Evolutionary conservation across 2,797 vertebrate species (phyloP), one percentile per base, ranked within the genome.

Genomic region (Anas bernieri): DNA sequence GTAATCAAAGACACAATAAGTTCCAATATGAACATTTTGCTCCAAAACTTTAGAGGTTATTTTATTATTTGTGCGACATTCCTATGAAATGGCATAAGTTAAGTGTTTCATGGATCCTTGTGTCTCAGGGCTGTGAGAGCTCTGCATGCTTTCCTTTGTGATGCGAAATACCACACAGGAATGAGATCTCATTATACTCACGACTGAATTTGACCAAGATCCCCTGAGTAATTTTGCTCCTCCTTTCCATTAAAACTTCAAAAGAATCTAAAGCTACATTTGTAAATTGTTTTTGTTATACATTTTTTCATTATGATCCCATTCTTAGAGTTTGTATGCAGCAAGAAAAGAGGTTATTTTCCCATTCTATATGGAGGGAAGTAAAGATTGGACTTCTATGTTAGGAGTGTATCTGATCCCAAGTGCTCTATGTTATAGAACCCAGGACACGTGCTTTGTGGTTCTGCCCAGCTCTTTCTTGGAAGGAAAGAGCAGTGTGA

Each of bases 121-220:
- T 72, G 21, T 83, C 35, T 91, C 14, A 23, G 45, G 37, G 30
- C 62, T 96, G 33, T 7, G 58, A 76, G 72, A n/a, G 17, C 52
- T 90, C 59, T 78, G 45, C 3, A 0, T 91, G 50, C 54, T 83
- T 94, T 88, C 33, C 77, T 82, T 73, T 92, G 77, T 75, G 93
- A 73, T 96, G 67, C 91, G 82, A 95, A 91, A 93, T 97, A 81
- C 79, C 75, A 50, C 73, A 77, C 59, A 69, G 76, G 83, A 89
- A 46, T 61, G 63, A 55, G 59, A 86, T 83, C 68, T 94, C 67
- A 28, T 86, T 92, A 56, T 21, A 46, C 30, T 89, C 22, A 7
- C 37, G 86, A 18, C 39, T 83, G 46, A 66, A 17, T 84, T 80
- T 67, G 78, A 73, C 35, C 50, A 55, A 77, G 66, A 56, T 88